Base-by-base conservation (phyloP, 2,888 invertebrate species). In the Pyrrhosoma nymphula region DNA sequence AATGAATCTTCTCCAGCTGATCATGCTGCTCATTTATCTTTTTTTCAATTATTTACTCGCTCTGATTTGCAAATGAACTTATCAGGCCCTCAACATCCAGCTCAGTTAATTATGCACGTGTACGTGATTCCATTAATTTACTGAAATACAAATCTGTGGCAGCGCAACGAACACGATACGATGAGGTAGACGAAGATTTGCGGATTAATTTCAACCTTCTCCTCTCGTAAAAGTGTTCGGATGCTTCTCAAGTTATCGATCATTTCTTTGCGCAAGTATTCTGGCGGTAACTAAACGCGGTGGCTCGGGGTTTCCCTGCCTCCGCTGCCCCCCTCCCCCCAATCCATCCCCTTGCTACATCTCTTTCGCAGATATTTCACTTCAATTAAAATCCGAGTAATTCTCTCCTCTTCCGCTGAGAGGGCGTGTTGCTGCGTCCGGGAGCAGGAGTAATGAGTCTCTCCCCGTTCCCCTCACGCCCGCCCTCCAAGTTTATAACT, bases 311-410 rank as follows among this genome's bases (percentile, higher is more conserved):
- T 47, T 47, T 69, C n/a, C 69, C n/a, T 69, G 12, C 69, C 47
- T 47, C n/a, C 69, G 4, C 69, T n/a, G n/a, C 16, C n/a, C 26
- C 26, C 23, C 16, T 3, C 16, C n/a, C 26, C 26, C 69, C n/a
- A 1, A 14, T n/a, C n/a, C 69, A 16, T 30, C 75, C 75, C 69
- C 26, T 18, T 47, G 47, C 47, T 8, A 47, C 47, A 47, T 47
- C 35, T 35, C 35, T 82, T 82, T 82, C 82, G 82, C 82, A 82
- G 60, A 60, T 16, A 82, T 82, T 82, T 82, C 82, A 82, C 82
- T 82, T 82, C 82, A 82, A 82, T 82, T 82, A 82, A 30, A 82
- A 82, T 82, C 82, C 30, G 82, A 35, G 35, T 35, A 35, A 82
- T 82, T 82, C 82, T 26, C 35, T 26, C 82, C 82, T 82, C 35